Conservation (phyloP, 2,113 vertebrate genomes). For the Colius striatus region DNA sequence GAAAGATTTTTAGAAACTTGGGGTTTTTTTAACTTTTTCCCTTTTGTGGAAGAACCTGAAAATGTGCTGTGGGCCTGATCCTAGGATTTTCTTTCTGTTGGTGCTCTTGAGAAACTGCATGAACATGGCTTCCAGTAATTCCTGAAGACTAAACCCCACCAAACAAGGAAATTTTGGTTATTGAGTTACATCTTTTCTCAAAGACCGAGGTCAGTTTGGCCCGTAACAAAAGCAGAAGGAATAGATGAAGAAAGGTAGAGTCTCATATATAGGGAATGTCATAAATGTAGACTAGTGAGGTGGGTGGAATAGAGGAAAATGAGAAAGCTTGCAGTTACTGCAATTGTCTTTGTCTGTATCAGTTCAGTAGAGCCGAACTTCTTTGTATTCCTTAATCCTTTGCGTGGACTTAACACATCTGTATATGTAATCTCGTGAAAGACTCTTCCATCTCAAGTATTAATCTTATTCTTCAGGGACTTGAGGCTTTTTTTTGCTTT, state of each 20-base stretch:
- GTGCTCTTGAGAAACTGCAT: not conserved
- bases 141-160: not conserved
- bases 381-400: not conserved
- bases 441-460: not conserved
- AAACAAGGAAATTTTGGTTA: not conserved
- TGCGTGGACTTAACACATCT: not conserved
- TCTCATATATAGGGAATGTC: not conserved
- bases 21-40: not conserved
- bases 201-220: not conserved
- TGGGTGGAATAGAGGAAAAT: not conserved
- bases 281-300: not conserved
- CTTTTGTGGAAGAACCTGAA: not conserved
- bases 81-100: not conserved
- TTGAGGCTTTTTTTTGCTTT: slow-evolving; percentile 10
- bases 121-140: not conserved
- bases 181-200: not conserved
- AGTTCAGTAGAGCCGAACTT: not conserved
- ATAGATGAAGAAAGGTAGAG: not conserved
- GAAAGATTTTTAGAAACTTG: no score
- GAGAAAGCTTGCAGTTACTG: not conserved
- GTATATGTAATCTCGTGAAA: slow-evolving; percentile 35
- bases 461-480: slow-evolving; percentile 11
- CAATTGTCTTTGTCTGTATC: not conserved
- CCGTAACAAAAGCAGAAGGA: not conserved
- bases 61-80: not conserved